Evolutionary conservation across 2,888 invertebrate species (phyloP), one percentile per base, ranked within the genome.

Genomic region (Oscheius myriophilus): DNA sequence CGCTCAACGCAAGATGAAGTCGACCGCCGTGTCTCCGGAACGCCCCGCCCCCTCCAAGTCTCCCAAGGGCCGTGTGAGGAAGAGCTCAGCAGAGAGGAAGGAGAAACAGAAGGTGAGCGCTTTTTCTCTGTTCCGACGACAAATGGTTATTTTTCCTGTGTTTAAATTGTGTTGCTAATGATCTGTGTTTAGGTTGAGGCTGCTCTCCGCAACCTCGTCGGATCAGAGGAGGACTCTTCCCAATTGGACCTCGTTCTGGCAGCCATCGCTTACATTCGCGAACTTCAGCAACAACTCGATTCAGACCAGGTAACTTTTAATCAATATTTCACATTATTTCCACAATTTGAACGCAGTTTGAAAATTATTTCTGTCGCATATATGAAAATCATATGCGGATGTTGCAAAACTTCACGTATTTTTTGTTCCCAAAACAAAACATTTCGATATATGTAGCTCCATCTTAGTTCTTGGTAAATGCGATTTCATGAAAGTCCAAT

Each of bases 191-290:
- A 78, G 78, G 74, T 78, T 51, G 73, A 72, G 39, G 72, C 71
- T 39, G 67, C 71, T 6, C 70, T 78, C 53, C 74, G 73, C 18
- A 64, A 69, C 62, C 67, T 78, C 3, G 69, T 78, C 43, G 76
- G 72, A 45, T 68, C 74, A 18, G 64, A 66, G 25, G 76, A 76
- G 26, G 73, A 73, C 43, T 55, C 67, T 26, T 63, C 66, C 43
- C 78, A 78, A 52, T 64, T 70, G 23, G 72, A 78, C 25, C 72
- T 78, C 59, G 71, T 78, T 26, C 59, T 76, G 16, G 71, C 76
- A 51, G 71, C 76, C 45, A 78, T 78, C 58, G 68, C 70, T n/a
- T 76, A 78, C 55, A 78, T 78, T 51, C 70, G 73, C 12, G 76
- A 78, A 43, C 72, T 78, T 7, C 76, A 78, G 54, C 72, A 71